Conservation (phyloP, 2,113 vertebrate species). For the Willisornis vidua region DNA sequence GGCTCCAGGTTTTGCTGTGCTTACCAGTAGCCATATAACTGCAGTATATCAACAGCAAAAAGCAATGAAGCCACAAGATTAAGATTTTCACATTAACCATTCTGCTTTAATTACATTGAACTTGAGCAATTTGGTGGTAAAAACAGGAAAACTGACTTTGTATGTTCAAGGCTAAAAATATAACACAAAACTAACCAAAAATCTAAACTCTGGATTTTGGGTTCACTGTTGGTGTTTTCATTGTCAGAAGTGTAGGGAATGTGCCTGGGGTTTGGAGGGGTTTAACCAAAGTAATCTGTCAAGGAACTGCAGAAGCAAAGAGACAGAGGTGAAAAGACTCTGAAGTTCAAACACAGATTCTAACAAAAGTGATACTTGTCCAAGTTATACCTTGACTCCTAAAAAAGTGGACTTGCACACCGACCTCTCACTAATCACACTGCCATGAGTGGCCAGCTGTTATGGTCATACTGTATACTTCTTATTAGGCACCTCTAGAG, state of each 20-base stretch:
- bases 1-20: neutral
- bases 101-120: neutral
- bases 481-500: neutral
- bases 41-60: neutral
- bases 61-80: neutral
- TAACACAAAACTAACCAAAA: neutral
- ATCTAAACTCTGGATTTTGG: neutral
- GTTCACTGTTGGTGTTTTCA: neutral
- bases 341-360: neutral
- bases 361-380: neutral
- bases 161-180: neutral
- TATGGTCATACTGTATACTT: neutral
- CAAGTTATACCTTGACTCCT: neutral
- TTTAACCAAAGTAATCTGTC: neutral
- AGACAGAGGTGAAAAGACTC: neutral
- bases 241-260: neutral
- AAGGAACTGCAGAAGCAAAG: neutral
- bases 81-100: neutral
- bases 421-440: neutral
- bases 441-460: neutral
- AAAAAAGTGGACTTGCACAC: neutral
- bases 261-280: neutral
- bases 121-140: neutral
- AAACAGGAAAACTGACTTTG: neutral
- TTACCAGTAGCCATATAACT: neutral